Percentiles rank a stretch among this genome's conserved stretches.
These are phyloP conservation scores for Saimiri boliviensis DNA, from an alignment of 2,113 vertebrate genomes.

Conservation along the genomic window DNA sequence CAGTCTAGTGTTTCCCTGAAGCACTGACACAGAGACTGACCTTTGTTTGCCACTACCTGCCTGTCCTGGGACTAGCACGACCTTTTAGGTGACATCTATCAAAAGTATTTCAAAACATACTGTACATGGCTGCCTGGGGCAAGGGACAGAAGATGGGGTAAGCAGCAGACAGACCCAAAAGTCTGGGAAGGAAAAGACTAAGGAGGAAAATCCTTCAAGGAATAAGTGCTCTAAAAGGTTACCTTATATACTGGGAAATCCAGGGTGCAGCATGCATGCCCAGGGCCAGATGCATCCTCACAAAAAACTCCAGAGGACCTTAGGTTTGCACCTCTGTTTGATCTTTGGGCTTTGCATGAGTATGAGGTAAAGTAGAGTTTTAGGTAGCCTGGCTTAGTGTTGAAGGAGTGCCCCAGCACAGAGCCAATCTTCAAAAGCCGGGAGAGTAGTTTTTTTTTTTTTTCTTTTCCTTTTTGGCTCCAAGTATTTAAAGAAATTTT, in stretches of 20 bases:
- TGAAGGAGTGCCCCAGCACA: not conserved
- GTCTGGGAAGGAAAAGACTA: not conserved
- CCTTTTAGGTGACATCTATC: not conserved
- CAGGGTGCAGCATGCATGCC: not conserved
- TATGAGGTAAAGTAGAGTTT: not conserved
- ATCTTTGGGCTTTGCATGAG: not conserved
- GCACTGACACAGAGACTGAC: not conserved
- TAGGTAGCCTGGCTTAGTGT: not conserved
- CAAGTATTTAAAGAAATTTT: not conserved
- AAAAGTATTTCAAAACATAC: not conserved
- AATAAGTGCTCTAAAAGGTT: not conserved
- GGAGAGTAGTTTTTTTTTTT: not conserved
- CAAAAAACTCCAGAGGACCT: not conserved
- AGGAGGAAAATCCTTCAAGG: not conserved
- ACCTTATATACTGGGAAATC: not conserved
- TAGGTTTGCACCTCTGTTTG: not conserved
- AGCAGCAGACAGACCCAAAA: not conserved
- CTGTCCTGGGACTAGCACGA: not conserved
- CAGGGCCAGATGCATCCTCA: not conserved
- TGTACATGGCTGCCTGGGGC: not conserved
- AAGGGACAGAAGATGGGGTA: not conserved
- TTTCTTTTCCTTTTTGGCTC: not conserved
- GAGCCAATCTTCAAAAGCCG: not conserved
- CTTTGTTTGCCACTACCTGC: not conserved
- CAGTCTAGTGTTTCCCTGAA: not conserved